Evolutionary conservation across 2,113 vertebrate species (phyloP).

Genomic region (Cichladusa arquata): DNA sequence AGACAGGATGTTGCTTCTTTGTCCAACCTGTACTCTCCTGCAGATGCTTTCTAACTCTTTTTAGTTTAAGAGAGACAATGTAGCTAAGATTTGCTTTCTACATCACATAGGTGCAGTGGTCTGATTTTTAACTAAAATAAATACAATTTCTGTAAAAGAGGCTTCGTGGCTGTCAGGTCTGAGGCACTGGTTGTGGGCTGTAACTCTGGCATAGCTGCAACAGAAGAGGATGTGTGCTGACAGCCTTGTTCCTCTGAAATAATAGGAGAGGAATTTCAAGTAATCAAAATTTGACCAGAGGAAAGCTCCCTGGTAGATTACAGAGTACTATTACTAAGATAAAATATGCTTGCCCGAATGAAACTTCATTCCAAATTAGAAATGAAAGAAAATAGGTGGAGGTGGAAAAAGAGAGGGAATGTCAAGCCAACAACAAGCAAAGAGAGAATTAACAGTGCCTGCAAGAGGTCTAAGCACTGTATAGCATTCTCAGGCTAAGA

Average conservation of each 20-base stretch:
- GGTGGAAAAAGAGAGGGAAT: neutral
- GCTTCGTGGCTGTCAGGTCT: neutral
- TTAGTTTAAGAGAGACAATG: neutral
- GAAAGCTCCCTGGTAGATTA: neutral
- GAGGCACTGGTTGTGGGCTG: neutral
- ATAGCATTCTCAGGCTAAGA: neutral
- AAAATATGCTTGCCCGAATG: neutral
- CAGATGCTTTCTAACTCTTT: neutral
- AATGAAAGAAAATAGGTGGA: neutral
- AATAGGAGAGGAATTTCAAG: neutral
- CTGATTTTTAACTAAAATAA: neutral
- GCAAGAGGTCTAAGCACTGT: neutral
- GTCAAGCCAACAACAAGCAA: neutral
- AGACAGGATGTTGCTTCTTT: neutral
- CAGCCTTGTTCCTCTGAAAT: neutral
- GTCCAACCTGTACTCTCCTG: neutral
- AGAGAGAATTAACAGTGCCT: neutral
- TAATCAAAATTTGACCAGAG: neutral
- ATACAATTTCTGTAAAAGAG: neutral
- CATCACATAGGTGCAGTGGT: neutral
- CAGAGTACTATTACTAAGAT: neutral
- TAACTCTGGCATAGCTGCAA: neutral
- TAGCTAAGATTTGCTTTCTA: neutral
- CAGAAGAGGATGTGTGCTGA: neutral
- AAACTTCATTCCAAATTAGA: neutral